These are phyloP conservation scores for Polypterus bichir DNA, from an alignment of 2,113 vertebrate genomes.

Conservation along the genomic window DNA sequence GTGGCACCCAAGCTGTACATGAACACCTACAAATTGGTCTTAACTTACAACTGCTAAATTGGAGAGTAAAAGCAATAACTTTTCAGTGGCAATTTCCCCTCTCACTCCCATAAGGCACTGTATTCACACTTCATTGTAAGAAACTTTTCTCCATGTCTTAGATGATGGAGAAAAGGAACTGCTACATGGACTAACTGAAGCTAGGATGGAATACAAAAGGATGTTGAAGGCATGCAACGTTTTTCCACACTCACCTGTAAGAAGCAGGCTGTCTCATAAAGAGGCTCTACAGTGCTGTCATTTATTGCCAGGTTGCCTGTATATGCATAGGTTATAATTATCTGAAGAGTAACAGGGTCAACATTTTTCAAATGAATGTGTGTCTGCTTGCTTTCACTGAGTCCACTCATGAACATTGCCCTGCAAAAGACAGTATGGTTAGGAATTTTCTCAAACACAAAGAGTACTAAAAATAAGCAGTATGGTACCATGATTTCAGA, in stretches of 20 bases:
- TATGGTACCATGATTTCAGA: too few relatives aligned
- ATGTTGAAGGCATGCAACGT: not conserved
- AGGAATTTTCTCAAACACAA: not conserved
- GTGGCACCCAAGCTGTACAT: too few relatives aligned
- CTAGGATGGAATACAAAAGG: not conserved
- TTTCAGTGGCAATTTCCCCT: too few relatives aligned
- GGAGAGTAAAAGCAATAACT: too few relatives aligned
- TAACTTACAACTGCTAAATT: too few relatives aligned
- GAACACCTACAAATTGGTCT: too few relatives aligned
- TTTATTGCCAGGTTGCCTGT: constrained; percentile 88
- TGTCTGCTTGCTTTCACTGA: constrained; percentile 95
- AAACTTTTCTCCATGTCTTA: too few relatives aligned
- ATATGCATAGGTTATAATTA: constrained; percentile 90
- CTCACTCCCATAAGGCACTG: too few relatives aligned
- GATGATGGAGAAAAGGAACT: too few relatives aligned
- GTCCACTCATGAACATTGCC: constrained; percentile 96
- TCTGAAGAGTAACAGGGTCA: constrained; percentile 81
- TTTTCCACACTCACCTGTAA: constrained; percentile 62
- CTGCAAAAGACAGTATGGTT: constrained; percentile 34
- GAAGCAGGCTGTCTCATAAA: constrained; percentile 96
- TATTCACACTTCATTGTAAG: too few relatives aligned
- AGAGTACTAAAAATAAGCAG: not conserved
- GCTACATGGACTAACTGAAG: too few relatives aligned
- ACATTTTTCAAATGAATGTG: constrained; percentile 87
- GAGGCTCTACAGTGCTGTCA: constrained; percentile 87